Base-by-base conservation (phyloP, 2,797 vertebrate species). In the Cephalopachus bancanus region DNA sequence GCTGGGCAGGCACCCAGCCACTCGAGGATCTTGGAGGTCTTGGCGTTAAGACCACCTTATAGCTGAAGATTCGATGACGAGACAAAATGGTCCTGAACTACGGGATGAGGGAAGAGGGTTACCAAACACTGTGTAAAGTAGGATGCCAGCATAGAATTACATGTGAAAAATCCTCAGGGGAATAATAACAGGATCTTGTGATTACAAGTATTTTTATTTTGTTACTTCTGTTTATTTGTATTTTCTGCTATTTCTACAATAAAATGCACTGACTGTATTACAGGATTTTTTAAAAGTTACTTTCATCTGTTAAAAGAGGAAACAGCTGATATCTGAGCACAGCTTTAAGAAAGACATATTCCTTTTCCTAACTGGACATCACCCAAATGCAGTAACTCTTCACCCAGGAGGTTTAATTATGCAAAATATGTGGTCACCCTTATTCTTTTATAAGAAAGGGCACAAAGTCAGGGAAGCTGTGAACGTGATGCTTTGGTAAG, bases 181-280 rank as follows among this genome's bases (percentile, higher is more conserved):
- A 60, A 78, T 12, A 78, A 72, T 16, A 65, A 49, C 33, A 76
- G 69, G 64, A 33, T 65, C 76, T 57, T 57, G 30, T 37, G 37
- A 88, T 75, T 22, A 24, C 4, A 62, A 44, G 22, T 19, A 15
- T 72, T 91, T 59, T 65, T 62, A 59, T 78, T 83, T 74, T 44
- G 24, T 67, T 57, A 49, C 62, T 75, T 64, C 28, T 79, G 7
- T 20, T 81, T 91, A 55, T 96, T 88, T 81, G 17, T 28, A 55
- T 51, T 67, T 93, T 89, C 28, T 49, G 28, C 37, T 90, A 84
- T 79, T 51, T 60, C 28, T 78, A 64, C 10, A 59, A 53, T 62
- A 59, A 97, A 87, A 92, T 26, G 15, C 30, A 81, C 5, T 71
- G 30, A 26, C 64, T 87, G 93, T 88, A 90, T 83, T 30, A 64